Evolutionary conservation across 1,140 invertebrate genomes (phyloP), one percentile per base, ranked within the genome.

Genomic region (Achatina immaculata): DNA sequence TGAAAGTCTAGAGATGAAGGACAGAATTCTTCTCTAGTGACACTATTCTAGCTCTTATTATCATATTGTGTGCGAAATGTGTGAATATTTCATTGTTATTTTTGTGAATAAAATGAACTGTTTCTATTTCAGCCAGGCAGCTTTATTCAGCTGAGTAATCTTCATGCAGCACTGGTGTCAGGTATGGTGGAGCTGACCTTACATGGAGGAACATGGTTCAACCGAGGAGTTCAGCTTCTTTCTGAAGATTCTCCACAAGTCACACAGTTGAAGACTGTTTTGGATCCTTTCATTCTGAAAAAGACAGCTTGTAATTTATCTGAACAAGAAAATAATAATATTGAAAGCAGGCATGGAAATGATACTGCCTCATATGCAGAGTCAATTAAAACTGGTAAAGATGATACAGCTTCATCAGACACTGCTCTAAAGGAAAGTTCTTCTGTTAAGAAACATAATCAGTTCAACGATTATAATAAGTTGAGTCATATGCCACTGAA

Each of bases 91-190:
- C n/a, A n/a, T n/a, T n/a, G n/a, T n/a, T n/a, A n/a, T n/a, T n/a
- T n/a, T n/a, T n/a, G n/a, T n/a, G n/a, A n/a, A n/a, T n/a, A n/a
- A n/a, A n/a, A n/a, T n/a, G n/a, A n/a, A n/a, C n/a, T n/a, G n/a
- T 62, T 28, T 62, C 6, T 19, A 62, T 62, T 48, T 73, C 71
- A 73, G 71, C 71, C 71, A 31, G 71, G 71, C 7, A 24, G 48
- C 43, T 73, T 45, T 48, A 48, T 73, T 14, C 71, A 45, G 71
- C 24, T 73, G 40, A 45, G 2, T 48, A 73, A 73, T 43, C 43
- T 73, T 11, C 71, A 73, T 48, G 71, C 71, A n/a, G 71, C 71
- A 16, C 4, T 51, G 36, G 7, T 45, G 3, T 45, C 71, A 28
- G 71, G 34, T 19, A 14, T 24, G 19, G 43, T 51, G 11, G 71